Evolutionary conservation across 2,797 vertebrate genomes (phyloP).

Genomic region (Sardinella longiceps): DNA sequence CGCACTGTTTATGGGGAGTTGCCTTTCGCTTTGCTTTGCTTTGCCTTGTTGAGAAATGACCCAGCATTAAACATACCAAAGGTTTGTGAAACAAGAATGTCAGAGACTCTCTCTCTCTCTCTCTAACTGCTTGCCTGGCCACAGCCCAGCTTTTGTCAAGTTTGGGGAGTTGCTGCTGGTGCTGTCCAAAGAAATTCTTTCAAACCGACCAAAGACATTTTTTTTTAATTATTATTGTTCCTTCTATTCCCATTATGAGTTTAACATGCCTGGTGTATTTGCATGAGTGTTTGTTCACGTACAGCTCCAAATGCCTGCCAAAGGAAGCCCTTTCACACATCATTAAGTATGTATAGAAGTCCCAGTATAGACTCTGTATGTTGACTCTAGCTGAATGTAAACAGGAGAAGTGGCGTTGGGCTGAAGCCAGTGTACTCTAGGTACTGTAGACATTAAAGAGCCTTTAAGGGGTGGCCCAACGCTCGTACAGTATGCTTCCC

Average conservation of each 20-base stretch:
- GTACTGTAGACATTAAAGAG: background rate
- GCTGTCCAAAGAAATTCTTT: background rate
- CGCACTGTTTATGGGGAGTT: slow-evolving; percentile 5
- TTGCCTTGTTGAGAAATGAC: background rate
- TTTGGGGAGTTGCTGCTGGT: background rate
- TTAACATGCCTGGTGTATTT: background rate
- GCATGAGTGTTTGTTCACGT: background rate
- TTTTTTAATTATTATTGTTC: too few species aligned
- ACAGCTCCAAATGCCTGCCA: background rate
- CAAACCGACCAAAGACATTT: background rate
- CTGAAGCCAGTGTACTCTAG: background rate
- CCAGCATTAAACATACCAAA: slow-evolving; percentile 1
- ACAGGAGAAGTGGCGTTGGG: background rate
- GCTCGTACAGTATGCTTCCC: too few species aligned
- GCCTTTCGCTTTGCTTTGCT: too few species aligned
- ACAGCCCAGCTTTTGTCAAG: background rate
- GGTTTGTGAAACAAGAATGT: slow-evolving; percentile 3
- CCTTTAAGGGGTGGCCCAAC: background rate
- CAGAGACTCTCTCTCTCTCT: background rate
- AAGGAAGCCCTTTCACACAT: background rate
- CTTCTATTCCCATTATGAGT: background rate
- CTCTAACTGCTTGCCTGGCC: background rate
- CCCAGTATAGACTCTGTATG: background rate
- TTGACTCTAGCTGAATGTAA: background rate
- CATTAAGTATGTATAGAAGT: background rate